Conservation (phyloP, 2,113 vertebrate genomes). For the Zosterops japonicus region DNA sequence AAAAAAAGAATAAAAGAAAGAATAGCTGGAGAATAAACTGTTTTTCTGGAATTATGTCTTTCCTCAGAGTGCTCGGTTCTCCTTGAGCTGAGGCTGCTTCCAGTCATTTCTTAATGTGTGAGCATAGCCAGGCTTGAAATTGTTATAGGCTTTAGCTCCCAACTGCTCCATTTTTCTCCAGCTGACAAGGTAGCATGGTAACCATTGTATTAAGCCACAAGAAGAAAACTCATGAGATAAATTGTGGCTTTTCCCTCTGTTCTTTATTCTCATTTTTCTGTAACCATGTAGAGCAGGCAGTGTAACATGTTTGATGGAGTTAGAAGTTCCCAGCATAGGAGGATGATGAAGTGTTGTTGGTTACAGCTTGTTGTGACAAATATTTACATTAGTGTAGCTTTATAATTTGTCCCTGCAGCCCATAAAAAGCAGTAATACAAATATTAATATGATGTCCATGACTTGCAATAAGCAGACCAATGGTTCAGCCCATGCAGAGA, state of each 20-base stretch:
- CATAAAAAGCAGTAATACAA: background rate
- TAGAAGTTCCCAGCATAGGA: background rate
- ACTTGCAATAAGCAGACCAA: background rate
- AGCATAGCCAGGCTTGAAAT: background rate
- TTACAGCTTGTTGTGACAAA: background rate
- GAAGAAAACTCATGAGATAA: background rate
- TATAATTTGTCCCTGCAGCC: background rate
- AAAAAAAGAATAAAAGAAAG: background rate
- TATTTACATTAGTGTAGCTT: background rate
- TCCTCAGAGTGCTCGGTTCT: background rate
- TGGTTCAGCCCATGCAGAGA: background rate
- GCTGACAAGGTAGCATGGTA: background rate
- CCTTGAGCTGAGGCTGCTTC: background rate
- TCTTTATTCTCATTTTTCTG: background rate
- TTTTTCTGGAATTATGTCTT: background rate
- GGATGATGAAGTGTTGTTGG: background rate
- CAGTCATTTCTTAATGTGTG: background rate
- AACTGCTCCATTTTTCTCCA: constrained; percentile 18
- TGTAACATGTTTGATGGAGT: background rate
- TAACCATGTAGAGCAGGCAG: background rate
- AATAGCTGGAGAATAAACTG: background rate
- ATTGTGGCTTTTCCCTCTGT: background rate
- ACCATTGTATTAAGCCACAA: background rate
- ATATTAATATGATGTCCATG: background rate
- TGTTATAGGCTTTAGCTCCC: background rate